These are phyloP conservation scores for Fopius arisanus DNA, from an alignment of 1,140 invertebrate genomes.

Conservation along the genomic window DNA sequence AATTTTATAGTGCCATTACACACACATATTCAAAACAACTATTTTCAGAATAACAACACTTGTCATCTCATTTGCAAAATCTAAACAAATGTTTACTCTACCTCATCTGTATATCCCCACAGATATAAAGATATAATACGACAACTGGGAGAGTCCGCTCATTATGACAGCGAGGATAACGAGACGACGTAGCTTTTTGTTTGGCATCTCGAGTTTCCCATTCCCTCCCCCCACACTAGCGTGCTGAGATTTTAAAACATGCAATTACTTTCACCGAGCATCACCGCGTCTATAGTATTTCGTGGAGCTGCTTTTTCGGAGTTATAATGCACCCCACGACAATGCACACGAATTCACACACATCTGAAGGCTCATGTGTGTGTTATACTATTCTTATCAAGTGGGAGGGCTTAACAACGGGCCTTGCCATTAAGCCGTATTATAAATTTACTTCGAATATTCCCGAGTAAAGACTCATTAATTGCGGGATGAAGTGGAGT, in stretches of 20 bases:
- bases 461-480: neutral
- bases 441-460: neutral
- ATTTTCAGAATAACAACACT: no score
- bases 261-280: slow-evolving; percentile 25
- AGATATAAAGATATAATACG: neutral
- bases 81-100: no score
- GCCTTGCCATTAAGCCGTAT: neutral
- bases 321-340: neutral
- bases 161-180: slow-evolving; percentile 29
- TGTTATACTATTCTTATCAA: neutral
- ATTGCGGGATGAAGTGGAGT: neutral
- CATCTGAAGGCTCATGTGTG: neutral
- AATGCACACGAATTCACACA: neutral
- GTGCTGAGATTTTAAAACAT: slow-evolving; percentile 19
- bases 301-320: neutral
- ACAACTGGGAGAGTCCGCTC: neutral
- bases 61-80: no score
- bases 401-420: neutral
- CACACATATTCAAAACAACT: no score
- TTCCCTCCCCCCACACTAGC: neutral
- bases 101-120: neutral
- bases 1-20: no score
- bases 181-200: slow-evolving; percentile 29
- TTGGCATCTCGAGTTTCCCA: slow-evolving; percentile 22
- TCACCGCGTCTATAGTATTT: neutral